Base-by-base conservation (phyloP, 2,888 invertebrate species). In the Platypus cylindrus region DNA sequence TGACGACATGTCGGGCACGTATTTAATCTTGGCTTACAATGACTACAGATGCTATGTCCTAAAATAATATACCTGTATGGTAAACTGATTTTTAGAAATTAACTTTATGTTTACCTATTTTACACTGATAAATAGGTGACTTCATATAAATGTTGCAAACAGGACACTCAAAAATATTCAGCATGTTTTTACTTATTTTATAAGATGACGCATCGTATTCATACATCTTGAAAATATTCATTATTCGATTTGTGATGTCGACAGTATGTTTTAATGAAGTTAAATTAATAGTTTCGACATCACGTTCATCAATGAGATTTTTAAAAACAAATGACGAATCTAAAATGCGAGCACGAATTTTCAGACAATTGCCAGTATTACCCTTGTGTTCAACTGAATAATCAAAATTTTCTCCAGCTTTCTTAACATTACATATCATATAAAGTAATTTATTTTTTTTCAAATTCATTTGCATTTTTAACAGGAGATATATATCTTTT, bases 81-180 rank as follows among this genome's bases (percentile, higher is more conserved):
- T n/a, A n/a, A n/a, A n/a, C n/a, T n/a, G n/a, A n/a, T n/a, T n/a
- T n/a, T n/a, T n/a, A n/a, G n/a, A n/a, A n/a, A 7, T 20, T 20
- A 20, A 15, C 8, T 27, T 27, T 14, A 5, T 7, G 11, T 18
- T 32, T 37, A 37, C 37, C 57, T 12, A 50, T 46, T 30, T 52
- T 47, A 36, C 58, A 58, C 34, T 56, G 58, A 28, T 45, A 54
- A 33, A 58, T 58, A 1, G 57, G 58, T 1, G 57, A 55, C 33
- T 50, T 51, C 58, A 58, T 58, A 27, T 51, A 49, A 16, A 41
- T 46, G 32, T 55, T 56, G 36, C 58, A 58, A 1, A 57, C 52
- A 5, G 58, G 57, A 38, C 58, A 58, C 43, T 56, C 57, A 33
- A 58, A 54, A 31, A 48, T 49, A n/a, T 47, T 48, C 18, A 56